phyloP scores from a whole-genome alignment of 2,113 vertebrate species.

The Burhinus oedicnemus region DNA sequence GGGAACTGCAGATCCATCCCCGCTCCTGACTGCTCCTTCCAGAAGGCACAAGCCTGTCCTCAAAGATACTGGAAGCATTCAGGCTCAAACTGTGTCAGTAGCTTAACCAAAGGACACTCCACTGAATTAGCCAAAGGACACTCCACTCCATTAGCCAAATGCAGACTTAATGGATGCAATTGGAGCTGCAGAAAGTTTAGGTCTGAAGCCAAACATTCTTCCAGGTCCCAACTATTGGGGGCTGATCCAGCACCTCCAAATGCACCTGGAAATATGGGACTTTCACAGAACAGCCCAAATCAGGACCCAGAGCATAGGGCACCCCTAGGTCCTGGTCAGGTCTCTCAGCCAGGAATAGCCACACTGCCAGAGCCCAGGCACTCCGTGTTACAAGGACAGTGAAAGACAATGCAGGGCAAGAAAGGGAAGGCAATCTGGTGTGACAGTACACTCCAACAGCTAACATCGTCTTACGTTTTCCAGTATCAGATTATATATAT shows the following conservation, averaged over 20 bases:
- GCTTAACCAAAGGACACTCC: neutral
- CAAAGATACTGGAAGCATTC: neutral
- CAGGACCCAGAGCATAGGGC: neutral
- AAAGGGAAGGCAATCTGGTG: neutral
- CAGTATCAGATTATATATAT: neutral
- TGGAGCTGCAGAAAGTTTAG: neutral
- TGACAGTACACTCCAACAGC: neutral
- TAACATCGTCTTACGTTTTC: neutral
- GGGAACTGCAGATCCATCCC: neutral
- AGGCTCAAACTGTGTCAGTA: neutral
- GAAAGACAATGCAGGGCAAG: neutral
- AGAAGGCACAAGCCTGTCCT: neutral
- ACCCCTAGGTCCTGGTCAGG: neutral
- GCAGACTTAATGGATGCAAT: neutral
- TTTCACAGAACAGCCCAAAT: neutral
- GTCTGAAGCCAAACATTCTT: neutral
- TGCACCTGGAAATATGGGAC: accelerated
- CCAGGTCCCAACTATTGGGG: neutral
- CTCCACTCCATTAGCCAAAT: neutral
- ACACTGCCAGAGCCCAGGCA: neutral
- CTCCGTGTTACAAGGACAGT: neutral
- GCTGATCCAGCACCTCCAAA: neutral
- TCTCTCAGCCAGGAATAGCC: neutral
- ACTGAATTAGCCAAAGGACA: neutral
- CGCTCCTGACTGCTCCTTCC: neutral